Base-by-base conservation (phyloP, 1,140 invertebrate species). In the Scaptomyza montana region DNA sequence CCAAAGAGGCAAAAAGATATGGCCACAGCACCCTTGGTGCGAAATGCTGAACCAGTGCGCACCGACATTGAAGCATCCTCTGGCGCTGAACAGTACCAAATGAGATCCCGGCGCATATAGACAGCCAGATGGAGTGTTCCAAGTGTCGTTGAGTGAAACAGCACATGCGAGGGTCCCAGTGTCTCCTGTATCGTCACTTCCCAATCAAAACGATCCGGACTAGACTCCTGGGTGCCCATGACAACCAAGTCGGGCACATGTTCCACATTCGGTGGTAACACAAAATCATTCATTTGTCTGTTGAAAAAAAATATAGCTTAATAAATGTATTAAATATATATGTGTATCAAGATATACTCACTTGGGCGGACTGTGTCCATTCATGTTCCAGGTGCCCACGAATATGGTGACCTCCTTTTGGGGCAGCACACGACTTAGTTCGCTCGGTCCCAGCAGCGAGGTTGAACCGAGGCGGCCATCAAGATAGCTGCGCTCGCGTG, bases 371-470 rank as follows among this genome's bases (percentile, higher is more conserved):
- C 93, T 93, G 80, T 96, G 96, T 10, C 96, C 96, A 93, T 98
- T 98, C 97, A 99, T 98, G 92, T 99, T 99, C 98, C 98, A 99
- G 5, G 97, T 98, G 10, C 97, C 97, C 61, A 98, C 95, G 93
- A 98, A 98, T 71, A 99, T 95, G 74, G 94, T 95, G 0, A 98
- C 93, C 93, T 97, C 95, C 76, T 96, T 94, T 82, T 96, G 95
- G 5, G 97, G 97, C 80, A 99, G 95, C 25, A 97, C 96, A 90
- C 96, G 95, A 76, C 97, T 95, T 46, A 99, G 93, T 90, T 98
- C 97, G 28, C 94, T 94, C 7, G 95, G 93, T 8, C 97, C 97
- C 2, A 98, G 92, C 12, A 98, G 90, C 16, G 96, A 96, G 84
- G 95, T 95, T 5, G 95, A 95, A 36, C 96, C 96, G 55, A 97